Base-by-base conservation (phyloP, 2,113 vertebrate species). In the Chaenogobius annularis region DNA sequence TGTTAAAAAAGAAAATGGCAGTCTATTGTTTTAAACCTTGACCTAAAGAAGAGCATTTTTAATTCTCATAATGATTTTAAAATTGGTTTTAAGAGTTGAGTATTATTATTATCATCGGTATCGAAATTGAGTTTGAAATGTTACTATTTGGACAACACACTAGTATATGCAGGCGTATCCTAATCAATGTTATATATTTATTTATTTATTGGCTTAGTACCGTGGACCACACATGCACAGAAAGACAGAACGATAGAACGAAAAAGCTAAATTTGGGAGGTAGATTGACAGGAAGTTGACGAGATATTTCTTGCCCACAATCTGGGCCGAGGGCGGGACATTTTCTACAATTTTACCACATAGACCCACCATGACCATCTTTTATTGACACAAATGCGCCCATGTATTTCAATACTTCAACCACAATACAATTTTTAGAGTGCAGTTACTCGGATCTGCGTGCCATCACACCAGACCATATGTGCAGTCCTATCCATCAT, bases 321-420 rank as follows among this genome's bases (percentile, higher is more conserved):
- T 67, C 77, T 82, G 75, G 66, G 82, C 80, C 70, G 73, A 62
- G 62, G 67, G 37, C 72, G 58, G 52, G 3, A 26, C 74, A 78
- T 22, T 22, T 58, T 54, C 72, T 71, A 70, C 44, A 67, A 50
- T 31, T 63, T 64, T 22, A 75, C 79, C 83, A 69, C 71, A 80
- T 59, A 79, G 74, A 69, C 68, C 31, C 64, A 69, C 35, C 26
- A 61, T 43, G 40, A 80, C 80, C 40, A 15, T 74, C 55, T 64
- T 85, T 63, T 55, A 67, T 80, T 91, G 88, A 88, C 88, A 85
- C 61, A 67, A 50, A 69, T 75, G 67, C 52, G 74, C 75, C 65
- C 69, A 79, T 73, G 86, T 88, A 87, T 91, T 89, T 88, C 68
- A 85, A 82, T 79, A 82, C 64, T 69, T 56, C 43, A 74, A 87